Evolutionary conservation across 2,113 vertebrate genomes (phyloP).

Genomic region (Baryphthengus martii): DNA sequence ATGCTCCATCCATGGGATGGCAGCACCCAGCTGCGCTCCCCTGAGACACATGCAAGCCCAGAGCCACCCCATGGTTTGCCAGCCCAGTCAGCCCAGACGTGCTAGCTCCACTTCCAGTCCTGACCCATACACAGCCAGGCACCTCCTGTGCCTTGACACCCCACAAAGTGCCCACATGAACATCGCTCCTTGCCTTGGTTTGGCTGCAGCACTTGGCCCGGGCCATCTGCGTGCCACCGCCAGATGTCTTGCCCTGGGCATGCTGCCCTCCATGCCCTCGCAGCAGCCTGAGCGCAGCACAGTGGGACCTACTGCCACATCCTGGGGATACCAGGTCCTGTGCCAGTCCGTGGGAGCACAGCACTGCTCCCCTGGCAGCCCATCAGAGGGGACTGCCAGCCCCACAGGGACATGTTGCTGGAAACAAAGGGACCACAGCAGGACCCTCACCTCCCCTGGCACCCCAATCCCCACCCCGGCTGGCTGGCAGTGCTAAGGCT

Average conservation of each 20-base stretch:
- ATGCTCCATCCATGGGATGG: neutral
- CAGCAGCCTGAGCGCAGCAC: neutral
- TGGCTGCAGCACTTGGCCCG: neutral
- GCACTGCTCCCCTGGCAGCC: neutral
- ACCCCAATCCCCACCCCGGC: neutral
- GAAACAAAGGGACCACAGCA: neutral
- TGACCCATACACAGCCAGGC: neutral
- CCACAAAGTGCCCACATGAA: neutral
- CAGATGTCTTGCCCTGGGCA: neutral
- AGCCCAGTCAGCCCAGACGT: neutral
- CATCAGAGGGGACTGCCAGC: neutral
- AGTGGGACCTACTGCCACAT: rapidly evolving
- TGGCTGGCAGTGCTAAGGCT: neutral
- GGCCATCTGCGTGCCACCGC: neutral
- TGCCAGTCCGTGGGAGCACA: neutral
- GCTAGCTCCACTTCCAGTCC: neutral
- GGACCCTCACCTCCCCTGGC: neutral
- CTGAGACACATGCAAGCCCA: rapidly evolving
- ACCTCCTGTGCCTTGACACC: neutral
- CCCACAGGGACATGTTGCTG: neutral
- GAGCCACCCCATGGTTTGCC: neutral
- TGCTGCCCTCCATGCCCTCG: rapidly evolving
- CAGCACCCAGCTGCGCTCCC: neutral
- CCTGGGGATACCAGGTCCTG: neutral
- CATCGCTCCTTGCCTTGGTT: neutral